Percentiles rank a stretch among this genome's conserved stretches.
These are phyloP conservation scores for Aptenodytes forsteri DNA, from an alignment of 2,113 vertebrate genomes.

Conservation along the genomic window DNA sequence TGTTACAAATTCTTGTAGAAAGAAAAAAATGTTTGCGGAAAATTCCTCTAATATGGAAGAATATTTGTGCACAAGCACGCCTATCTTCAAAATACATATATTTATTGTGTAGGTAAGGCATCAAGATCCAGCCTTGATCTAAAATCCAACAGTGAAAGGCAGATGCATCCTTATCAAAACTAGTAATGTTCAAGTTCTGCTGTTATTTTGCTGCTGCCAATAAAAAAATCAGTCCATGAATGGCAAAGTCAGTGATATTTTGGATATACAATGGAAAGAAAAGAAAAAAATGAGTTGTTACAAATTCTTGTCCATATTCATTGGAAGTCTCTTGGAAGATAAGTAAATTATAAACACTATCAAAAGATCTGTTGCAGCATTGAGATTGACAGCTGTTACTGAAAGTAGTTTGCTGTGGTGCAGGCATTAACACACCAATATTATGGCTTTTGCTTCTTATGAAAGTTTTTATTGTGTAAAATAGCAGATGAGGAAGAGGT, in stretches of 20 bases:
- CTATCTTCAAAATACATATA: too few species aligned
- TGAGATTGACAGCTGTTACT: neutral
- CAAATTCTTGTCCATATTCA: neutral
- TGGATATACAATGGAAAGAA: neutral
- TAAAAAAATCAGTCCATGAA: neutral
- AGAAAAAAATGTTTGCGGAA: too few species aligned
- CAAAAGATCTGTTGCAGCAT: neutral
- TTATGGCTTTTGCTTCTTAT: neutral
- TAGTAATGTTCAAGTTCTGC: neutral
- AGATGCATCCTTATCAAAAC: neutral
- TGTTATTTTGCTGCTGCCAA: neutral
- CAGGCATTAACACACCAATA: neutral
- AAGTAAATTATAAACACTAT: neutral
- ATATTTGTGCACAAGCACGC: too few species aligned
- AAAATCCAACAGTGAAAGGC: neutral
- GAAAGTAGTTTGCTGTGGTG: neutral
- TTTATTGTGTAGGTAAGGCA: neutral
- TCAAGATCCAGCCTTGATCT: neutral
- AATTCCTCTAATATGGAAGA: too few species aligned
- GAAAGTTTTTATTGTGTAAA: neutral
- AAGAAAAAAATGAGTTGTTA: neutral
- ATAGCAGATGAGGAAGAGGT: neutral
- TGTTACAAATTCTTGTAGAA: neutral
- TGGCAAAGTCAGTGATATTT: neutral
- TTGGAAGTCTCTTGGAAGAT: neutral